Evolutionary conservation across 2,888 invertebrate species (phyloP), one percentile per base, ranked within the genome.

Genomic region (Mimumesa dahlbomi): DNA sequence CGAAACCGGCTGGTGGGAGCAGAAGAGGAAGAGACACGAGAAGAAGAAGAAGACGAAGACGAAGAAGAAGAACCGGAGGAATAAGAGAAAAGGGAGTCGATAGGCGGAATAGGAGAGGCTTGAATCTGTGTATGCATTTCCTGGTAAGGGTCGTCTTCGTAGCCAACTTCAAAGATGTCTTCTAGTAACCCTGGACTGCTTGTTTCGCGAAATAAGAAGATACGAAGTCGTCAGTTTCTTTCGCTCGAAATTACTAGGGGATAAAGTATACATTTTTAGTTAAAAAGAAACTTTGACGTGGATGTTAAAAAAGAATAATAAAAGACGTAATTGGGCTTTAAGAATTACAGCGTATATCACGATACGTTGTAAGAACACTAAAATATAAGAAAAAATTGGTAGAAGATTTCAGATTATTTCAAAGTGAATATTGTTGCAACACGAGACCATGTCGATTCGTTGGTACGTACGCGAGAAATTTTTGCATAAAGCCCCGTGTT

Each of bases 91-190:
- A 49, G 25, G 9, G 58, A 68, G 53, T 21, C 36, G 48, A 38
- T 43, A 77, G 34, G 42, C 53, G 49, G 25, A 50, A 48, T 43
- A 49, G 54, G 52, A 54, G 57, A 53, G 29, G 29, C n/a, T n/a
- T 34, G 53, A 36, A 19, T 34, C 2, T 11, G 46, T 36, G 54
- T 64, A 53, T 49, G 79, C 71, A 53, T 76, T 79, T 79, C 79
- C 79, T 79, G 78, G 78, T 76, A 79, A 73, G 76, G 69, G 69
- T n/a, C n/a, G 2, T 14, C 14, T 19, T 65, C 79, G 63, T 38
- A 53, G 57, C 75, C 63, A 73, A 79, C 70, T 79, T 79, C 76
- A 64, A 79, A 79, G 73, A 46, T 34, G 18, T 52, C 54, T 11
- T 56, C 66, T 54, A 71, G 52, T 59, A 34, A 66, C 50, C 61